Evolutionary conservation across 2,888 invertebrate species (phyloP).

Genomic region (Macrophya alboannulata): DNA sequence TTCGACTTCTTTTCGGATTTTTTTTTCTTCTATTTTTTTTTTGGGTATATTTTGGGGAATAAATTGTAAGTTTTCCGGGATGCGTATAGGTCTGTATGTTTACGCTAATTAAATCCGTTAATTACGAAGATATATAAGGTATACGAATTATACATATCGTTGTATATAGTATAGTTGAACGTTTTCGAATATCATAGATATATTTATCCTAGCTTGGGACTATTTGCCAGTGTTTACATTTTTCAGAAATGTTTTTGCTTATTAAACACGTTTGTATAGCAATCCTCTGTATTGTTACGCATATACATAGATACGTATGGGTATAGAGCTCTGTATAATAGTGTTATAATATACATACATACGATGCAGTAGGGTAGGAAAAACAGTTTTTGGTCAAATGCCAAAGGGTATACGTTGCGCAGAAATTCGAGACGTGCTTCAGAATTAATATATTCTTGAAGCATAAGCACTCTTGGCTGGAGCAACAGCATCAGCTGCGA

Average conservation of each 20-base stretch:
- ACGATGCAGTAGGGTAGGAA: not conserved
- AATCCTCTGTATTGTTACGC: too few species aligned
- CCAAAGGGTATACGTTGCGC: conserved; percentile 12
- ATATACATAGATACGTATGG: too few species aligned
- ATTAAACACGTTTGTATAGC: not conserved
- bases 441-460: conserved; percentile 11
- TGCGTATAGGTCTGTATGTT: too few species aligned
- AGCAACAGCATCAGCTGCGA: not conserved
- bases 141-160: too few species aligned
- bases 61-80: not conserved
- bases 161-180: not conserved
- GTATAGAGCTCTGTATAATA: not conserved
- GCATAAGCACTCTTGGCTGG: not conserved
- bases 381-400: conserved; percentile 30
- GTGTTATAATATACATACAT: not conserved
- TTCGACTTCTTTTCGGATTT: not conserved
- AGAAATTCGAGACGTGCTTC: conserved; percentile 30
- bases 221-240: conserved; percentile 34
- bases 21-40: not conserved
- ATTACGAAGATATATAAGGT: too few species aligned
- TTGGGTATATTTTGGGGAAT: not conserved
- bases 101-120: too few species aligned
- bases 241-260: conserved; percentile 33
- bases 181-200: not conserved
- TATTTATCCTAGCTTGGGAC: not conserved